These are phyloP conservation scores for Carcinoscorpius rotundicauda DNA, from an alignment of 1,140 invertebrate genomes.

Conservation along the genomic window DNA sequence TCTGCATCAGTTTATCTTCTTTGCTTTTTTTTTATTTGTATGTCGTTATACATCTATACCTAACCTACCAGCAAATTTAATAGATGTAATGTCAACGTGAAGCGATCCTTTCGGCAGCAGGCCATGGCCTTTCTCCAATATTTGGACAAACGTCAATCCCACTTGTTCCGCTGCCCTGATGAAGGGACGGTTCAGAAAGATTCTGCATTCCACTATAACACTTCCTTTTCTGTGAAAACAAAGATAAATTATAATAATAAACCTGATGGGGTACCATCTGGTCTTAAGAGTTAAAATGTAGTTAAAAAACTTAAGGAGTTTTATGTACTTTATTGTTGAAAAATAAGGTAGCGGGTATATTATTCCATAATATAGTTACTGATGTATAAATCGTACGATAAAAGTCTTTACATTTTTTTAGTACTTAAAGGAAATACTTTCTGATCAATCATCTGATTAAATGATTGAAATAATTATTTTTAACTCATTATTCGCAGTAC, in stretches of 20 bases:
- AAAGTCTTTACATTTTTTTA: not conserved
- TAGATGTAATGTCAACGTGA: conserved; percentile 19
- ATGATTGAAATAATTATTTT: too few relatives aligned
- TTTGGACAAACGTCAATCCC: conserved; percentile 15
- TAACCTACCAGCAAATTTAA: conserved; percentile 18
- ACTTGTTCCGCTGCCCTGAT: conserved; percentile 13
- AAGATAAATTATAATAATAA: not conserved
- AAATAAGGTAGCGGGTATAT: not conserved
- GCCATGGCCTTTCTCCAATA: conserved; percentile 19
- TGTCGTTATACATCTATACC: too few relatives aligned
- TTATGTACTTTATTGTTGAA: too few relatives aligned
- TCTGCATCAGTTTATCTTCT: too few relatives aligned
- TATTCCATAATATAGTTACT: not conserved
- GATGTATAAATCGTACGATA: not conserved
- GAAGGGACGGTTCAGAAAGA: conserved; percentile 12
- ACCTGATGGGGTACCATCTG: too few relatives aligned
- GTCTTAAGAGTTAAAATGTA: not conserved
- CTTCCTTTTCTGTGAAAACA: conserved; percentile 16
- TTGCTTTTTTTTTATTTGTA: too few relatives aligned
- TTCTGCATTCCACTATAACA: conserved; percentile 11
- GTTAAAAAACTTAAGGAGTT: too few relatives aligned
- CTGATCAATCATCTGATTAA: too few relatives aligned
- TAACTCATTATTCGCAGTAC: too few relatives aligned
- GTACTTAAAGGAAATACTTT: too few relatives aligned
- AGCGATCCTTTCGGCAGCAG: conserved; percentile 17